Evolutionary conservation across 2,113 vertebrate species (phyloP).

Genomic region (Nycticorax nycticorax): DNA sequence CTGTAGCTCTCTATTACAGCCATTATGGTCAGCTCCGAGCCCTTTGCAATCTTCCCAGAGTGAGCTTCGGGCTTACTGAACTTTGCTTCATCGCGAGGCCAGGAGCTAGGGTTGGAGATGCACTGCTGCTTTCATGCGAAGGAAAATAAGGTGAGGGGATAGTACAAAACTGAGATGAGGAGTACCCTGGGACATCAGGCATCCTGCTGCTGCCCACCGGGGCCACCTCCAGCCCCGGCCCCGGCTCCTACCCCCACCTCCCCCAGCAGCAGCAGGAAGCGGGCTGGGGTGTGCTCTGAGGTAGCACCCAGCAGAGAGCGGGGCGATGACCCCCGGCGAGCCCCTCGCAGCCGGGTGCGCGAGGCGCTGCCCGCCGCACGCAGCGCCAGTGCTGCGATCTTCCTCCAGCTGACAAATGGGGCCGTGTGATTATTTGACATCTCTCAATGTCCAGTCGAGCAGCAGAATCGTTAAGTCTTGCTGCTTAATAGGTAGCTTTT

Average conservation of each 20-base stretch:
- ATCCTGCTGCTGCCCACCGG: background rate
- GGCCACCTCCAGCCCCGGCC: background rate
- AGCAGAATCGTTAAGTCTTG: background rate
- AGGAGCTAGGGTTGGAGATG: background rate
- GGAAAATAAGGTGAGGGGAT: background rate
- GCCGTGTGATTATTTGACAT: background rate
- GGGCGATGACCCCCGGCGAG: accelerated
- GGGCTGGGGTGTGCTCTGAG: background rate
- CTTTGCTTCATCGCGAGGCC: background rate
- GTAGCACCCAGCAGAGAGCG: accelerated
- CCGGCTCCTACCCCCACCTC: accelerated
- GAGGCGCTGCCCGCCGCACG: background rate
- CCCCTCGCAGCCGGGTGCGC: accelerated
- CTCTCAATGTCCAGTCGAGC: accelerated
- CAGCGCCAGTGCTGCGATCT: accelerated
- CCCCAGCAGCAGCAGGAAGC: background rate
- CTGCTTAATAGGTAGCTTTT: background rate
- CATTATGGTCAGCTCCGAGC: background rate
- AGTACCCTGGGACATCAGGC: accelerated
- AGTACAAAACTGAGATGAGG: background rate
- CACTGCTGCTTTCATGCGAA: background rate
- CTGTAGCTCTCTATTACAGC: background rate
- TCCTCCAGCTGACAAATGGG: background rate
- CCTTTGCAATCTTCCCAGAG: background rate
- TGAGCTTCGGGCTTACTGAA: background rate